Evolutionary conservation across 2,113 vertebrate species (phyloP).

Genomic region (Silurus meridionalis): DNA sequence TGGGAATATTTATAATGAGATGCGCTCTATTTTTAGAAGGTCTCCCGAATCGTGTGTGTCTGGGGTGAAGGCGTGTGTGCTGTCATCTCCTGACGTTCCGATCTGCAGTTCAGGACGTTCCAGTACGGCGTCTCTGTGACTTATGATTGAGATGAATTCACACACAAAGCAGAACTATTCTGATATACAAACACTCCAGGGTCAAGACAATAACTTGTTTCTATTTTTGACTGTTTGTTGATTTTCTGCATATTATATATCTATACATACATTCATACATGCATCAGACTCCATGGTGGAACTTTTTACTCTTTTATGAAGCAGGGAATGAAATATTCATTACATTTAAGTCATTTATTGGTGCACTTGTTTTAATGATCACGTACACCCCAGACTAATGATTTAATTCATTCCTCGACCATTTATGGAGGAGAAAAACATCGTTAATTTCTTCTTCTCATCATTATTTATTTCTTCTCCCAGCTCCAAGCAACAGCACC

Average conservation of each 20-base stretch:
- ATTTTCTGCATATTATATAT: not conserved
- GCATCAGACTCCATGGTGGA: not conserved
- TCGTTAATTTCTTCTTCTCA: not conserved
- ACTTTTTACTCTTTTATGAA: not conserved
- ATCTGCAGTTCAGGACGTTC: conserved; percentile 35
- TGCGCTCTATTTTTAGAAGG: conserved; percentile 49
- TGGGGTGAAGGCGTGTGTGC: conserved; percentile 3
- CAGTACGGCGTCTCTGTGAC: conserved; percentile 5
- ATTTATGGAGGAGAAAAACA: conserved; percentile 34
- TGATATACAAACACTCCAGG: not conserved
- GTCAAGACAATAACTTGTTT: not conserved
- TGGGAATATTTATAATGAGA: conserved; percentile 49
- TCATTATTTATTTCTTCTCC: not conserved
- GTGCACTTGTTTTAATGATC: conserved; percentile 45
- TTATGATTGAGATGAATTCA: conserved; percentile 1
- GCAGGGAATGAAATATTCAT: conserved; percentile 10
- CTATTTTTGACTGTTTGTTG: not conserved
- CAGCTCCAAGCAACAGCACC: not conserved
- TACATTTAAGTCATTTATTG: conserved; percentile 22
- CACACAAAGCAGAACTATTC: not conserved
- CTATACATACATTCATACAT: not conserved
- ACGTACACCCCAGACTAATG: conserved; percentile 52
- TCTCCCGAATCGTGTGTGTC: conserved; percentile 37
- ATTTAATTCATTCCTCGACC: conserved; percentile 34
- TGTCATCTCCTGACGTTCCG: conserved; percentile 41